Evolutionary conservation across 2,797 vertebrate species (phyloP), one percentile per base, ranked within the genome.

Genomic region (Echiichthys vipera): DNA sequence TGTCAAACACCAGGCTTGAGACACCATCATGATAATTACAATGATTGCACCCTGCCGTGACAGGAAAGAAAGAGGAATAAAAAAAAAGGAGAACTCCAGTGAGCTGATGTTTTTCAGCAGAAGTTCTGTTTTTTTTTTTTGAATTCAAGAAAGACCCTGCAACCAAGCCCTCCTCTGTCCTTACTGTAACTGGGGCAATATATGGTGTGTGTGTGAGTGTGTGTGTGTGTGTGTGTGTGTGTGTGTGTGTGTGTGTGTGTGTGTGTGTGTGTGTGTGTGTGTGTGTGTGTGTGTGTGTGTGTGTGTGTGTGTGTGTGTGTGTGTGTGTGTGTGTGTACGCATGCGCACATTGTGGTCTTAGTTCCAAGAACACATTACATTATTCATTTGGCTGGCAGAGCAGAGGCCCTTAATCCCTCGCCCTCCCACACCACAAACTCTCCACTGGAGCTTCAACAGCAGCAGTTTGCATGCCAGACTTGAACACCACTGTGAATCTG

Each of bases 371-470:
- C 91, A 86, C 89, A 88, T 91, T 93, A 89, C 92, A 94, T 94
- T 93, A 94, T 94, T 94, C 86, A 94, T 93, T 88, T 87, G 81
- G 82, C 82, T 91, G 91, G 90, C 90, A 90, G 88, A 85, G 85
- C 54, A 7, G 66, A 90, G 88, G 90, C 90, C 89, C 88, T 85
- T 84, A 86, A 90, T 89, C 90, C 86, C 86, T 90, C 82, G 45
- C 72, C 89, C 89, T 86, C 78, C 84, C 88, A 86, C 84, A 87
- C 86, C 85, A 88, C 85, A 83, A 49, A 59, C 79, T 65, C 86
- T 82, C 58, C 69, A 58, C 69, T 81, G 76, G 66, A 81, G 79
- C 85, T 80, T 37, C 62, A 80, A 45, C 71, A 74, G 87, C 82
- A 76, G 85, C 69, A 18, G 87, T 92, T 90, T 89, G 87, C 89